Percentiles rank a stretch among this genome's conserved stretches.
Evolutionary conservation across 2,888 invertebrate genomes (phyloP).

Genomic region (Pristionchus mayeri): DNA sequence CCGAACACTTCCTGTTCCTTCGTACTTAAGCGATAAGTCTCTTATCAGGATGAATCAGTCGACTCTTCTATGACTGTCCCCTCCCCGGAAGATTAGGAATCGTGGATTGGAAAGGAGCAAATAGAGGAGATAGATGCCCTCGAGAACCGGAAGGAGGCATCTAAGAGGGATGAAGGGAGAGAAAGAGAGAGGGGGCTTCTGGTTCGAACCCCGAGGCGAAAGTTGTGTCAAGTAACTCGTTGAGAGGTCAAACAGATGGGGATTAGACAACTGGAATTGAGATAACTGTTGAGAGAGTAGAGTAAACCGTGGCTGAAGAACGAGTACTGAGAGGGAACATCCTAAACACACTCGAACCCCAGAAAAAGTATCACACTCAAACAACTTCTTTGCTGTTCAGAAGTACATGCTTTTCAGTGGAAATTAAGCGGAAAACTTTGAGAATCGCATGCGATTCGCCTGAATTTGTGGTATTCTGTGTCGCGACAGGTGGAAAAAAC

Average conservation of each 20-base stretch:
- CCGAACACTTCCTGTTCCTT: slow-evolving; percentile 35
- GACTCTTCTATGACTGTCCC: neutral
- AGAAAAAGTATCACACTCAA: neutral
- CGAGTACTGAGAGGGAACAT: neutral
- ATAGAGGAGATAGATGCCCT: slow-evolving; percentile 3
- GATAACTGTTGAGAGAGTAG: slow-evolving; percentile 36
- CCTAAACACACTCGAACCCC: neutral
- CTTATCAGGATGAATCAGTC: slow-evolving; percentile 30
- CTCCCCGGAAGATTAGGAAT: slow-evolving; percentile 24
- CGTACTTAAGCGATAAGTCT: slow-evolving; percentile 6
- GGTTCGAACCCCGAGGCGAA: slow-evolving; percentile 18
- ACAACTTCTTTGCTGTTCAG: neutral
- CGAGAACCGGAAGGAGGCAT: slow-evolving; percentile 12
- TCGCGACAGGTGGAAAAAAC: neutral
- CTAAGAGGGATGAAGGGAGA: slow-evolving; percentile 12
- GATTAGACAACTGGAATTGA: slow-evolving; percentile 39
- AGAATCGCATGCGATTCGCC: neutral
- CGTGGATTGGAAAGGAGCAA: neutral
- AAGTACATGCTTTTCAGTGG: slow-evolving; percentile 12
- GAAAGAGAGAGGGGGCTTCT: neutral
- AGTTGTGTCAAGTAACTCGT: slow-evolving; percentile 39
- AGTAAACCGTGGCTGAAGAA: neutral
- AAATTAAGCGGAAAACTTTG: neutral
- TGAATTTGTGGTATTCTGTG: neutral
- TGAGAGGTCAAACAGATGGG: slow-evolving; percentile 29